A percentile compares a stretch with the other conserved stretches of the same genome.
Conservation (phyloP, 2,888 invertebrate genomes). For the Tetrapedia diversipes region DNA sequence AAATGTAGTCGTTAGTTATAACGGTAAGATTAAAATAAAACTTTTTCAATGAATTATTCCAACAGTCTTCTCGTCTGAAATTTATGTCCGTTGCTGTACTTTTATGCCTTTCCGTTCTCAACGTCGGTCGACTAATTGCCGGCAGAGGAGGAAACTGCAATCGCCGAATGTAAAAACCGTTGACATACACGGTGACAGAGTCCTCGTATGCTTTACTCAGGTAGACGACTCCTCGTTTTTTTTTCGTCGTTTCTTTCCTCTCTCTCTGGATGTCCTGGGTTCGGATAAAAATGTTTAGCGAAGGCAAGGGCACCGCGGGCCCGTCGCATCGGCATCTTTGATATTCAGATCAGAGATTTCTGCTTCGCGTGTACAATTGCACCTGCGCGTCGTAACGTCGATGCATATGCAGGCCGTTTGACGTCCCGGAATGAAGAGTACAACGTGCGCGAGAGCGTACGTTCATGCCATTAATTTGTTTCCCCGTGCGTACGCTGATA, state of each 20-base stretch:
- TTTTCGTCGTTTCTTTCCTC: no score
- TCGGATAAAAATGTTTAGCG: slow-evolving; percentile 24
- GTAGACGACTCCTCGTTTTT: no score
- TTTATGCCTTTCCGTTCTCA: background rate
- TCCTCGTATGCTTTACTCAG: background rate
- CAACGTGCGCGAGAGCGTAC: slow-evolving; percentile 42
- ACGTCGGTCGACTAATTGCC: background rate
- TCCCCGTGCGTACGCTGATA: slow-evolving; percentile 26
- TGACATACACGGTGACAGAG: slow-evolving; percentile 23
- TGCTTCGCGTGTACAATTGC: slow-evolving; percentile 48
- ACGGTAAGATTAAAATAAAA: no score
- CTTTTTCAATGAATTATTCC: no score
- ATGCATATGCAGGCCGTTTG: slow-evolving; percentile 44
- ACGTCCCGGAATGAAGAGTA: slow-evolving; percentile 44
- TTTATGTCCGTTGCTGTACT: no score
- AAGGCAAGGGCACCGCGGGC: slow-evolving; percentile 16
- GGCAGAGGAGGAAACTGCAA: background rate
- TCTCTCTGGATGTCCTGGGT: background rate
- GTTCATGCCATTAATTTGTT: slow-evolving; percentile 58
- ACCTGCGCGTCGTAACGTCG: slow-evolving; percentile 46
- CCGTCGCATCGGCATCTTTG: slow-evolving; percentile 69
- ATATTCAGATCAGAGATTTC: slow-evolving; percentile 70
- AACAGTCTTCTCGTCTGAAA: no score
- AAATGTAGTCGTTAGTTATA: no score
- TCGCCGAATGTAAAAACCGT: background rate